Percentiles rank a stretch among this genome's conserved stretches.
phyloP scores from a whole-genome alignment of 2,113 vertebrate species.

The Tautogolabrus adspersus region DNA sequence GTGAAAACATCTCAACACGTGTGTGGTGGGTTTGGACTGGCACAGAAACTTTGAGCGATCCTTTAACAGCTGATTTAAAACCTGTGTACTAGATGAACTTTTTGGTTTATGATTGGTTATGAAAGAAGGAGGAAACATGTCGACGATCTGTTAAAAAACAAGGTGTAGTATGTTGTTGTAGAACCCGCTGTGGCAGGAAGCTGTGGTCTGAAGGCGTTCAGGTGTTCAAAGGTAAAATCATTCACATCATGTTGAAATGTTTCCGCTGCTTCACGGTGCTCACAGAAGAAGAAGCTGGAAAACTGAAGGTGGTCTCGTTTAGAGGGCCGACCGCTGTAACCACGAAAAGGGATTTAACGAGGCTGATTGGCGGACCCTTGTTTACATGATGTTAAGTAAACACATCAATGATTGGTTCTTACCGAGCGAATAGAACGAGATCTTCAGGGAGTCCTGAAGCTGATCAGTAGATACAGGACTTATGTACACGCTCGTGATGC shows the following conservation, averaged over 20 bases:
- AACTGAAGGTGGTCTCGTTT: not conserved
- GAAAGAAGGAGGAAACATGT: not conserved
- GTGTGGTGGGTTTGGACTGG: too few species aligned
- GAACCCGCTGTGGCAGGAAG: not conserved
- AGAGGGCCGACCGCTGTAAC: not conserved
- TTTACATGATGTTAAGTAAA: not conserved
- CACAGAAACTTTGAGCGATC: not conserved
- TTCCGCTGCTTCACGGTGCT: not conserved
- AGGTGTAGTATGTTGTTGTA: constrained; percentile 1
- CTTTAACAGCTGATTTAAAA: too few species aligned
- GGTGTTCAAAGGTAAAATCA: not conserved
- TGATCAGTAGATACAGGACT: too few species aligned
- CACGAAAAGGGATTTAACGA: constrained; percentile 36
- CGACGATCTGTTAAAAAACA: not conserved
- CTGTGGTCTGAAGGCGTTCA: not conserved
- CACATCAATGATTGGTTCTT: not conserved
- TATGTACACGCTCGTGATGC: not conserved
- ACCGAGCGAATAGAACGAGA: not conserved
- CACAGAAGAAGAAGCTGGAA: not conserved
- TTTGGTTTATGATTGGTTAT: not conserved
- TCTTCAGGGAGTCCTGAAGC: not conserved
- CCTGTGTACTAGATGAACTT: too few species aligned
- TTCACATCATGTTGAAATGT: not conserved
- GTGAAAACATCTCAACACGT: too few species aligned
- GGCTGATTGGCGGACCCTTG: not conserved